Evolutionary conservation across 2,113 vertebrate genomes (phyloP), one percentile per base, ranked within the genome.

Genomic region (Periophthalmodon schlosseri): DNA sequence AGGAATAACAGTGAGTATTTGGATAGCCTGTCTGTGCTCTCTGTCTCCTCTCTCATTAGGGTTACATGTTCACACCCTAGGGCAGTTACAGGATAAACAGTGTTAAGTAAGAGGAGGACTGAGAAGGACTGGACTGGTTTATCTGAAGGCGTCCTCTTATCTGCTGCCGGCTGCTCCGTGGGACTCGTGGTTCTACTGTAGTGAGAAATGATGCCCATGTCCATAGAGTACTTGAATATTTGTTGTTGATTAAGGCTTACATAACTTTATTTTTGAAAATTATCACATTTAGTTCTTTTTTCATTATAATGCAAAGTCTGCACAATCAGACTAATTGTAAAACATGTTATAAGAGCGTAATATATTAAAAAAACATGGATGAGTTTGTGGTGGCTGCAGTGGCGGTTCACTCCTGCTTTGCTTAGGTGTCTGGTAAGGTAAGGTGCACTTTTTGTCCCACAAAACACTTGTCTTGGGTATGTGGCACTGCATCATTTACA

Each of bases 1-100:
- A 77, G 68, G 20, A 79, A 82, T 68, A 85, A 85, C 76, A 79
- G 0, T 15, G 52, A 18, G 47, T 82, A 15, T 85, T 79, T 85
- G 71, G 68, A 61, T 33, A 67, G 23, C 12, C 76, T 60, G 57
- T 8, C 3, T 21, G 2, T 23, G 34, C 67, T 74, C 66, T 12
- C 3, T 16, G 66, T 24, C 18, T 68, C 63, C 73, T 73, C 63
- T 8, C 56, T 71, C 72, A 68, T 68, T 58, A 66, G 65, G 20
- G 61, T 70, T 63, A 67, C 49, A 49, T 72, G 60, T 77, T 74
- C 56, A 46, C 54, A n/a, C n/a, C 61, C 0, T 72, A 72, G 39
- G 39, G 39, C 39, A 11, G 39, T 44, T 8, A 44, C 39, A 44
- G 77, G 34, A 76, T 60, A 69, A 72, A 80, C 14, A 0, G 52